Conservation (phyloP, 2,113 vertebrate genomes). For the Callorhinus ursinus region DNA sequence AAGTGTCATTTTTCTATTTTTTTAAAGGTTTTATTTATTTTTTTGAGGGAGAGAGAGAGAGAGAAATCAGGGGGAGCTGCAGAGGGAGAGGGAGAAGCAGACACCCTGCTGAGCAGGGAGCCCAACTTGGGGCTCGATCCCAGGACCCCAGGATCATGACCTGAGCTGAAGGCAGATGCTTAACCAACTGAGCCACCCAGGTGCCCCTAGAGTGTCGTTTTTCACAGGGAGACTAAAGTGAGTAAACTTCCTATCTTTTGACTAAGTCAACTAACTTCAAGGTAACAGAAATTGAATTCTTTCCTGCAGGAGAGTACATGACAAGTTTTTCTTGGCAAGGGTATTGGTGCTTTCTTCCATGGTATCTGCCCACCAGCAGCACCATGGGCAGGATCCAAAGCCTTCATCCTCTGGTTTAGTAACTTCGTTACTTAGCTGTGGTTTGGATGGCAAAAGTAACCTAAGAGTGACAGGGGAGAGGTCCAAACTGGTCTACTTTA, state of each 20-base stretch:
- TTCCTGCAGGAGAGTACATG: background rate
- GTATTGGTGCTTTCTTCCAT: accelerated
- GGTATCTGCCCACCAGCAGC: background rate
- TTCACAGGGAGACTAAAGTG: background rate
- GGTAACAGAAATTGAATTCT: background rate
- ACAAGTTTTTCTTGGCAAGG: background rate
- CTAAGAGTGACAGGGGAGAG: background rate
- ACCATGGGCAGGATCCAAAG: background rate
- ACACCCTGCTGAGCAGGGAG: no score
- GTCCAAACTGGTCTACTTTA: background rate
- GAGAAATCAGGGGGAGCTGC: no score
- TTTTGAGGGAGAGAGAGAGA: no score
- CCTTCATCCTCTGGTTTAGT: background rate
- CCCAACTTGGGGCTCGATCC: background rate
- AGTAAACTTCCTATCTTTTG: background rate
- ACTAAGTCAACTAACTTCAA: background rate
- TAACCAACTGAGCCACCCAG: background rate
- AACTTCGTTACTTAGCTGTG: background rate
- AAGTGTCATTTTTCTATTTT: no score
- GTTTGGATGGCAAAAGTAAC: background rate
- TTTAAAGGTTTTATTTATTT: no score
- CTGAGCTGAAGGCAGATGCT: background rate
- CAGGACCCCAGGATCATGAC: background rate
- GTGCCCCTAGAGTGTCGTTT: background rate
- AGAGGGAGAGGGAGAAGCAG: no score